Evolutionary conservation across 1,140 invertebrate genomes (phyloP), one percentile per base, ranked within the genome.

Genomic region (Eriocheir sinensis): DNA sequence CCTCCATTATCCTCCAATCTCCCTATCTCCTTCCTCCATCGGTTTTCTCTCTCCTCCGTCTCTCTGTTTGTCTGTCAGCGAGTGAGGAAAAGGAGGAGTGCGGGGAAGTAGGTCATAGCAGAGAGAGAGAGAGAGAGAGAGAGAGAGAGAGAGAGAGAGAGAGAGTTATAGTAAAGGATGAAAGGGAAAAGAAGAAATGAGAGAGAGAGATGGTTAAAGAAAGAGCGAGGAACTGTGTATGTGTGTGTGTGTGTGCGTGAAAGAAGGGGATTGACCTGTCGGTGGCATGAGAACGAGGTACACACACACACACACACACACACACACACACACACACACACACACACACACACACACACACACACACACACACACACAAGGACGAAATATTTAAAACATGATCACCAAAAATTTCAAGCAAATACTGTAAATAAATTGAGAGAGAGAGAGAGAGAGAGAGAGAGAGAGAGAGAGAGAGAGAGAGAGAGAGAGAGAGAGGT

Each of bases 381-480:
- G 60, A n/a, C 27, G 53, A 60, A 60, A 60, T 9, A 60, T n/a
- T n/a, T n/a, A n/a, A n/a, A n/a, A n/a, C n/a, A n/a, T n/a, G n/a
- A n/a, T n/a, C n/a, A n/a, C n/a, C n/a, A n/a, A n/a, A n/a, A n/a
- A n/a, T n/a, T n/a, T n/a, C n/a, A n/a, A n/a, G n/a, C n/a, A n/a
- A n/a, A n/a, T n/a, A n/a, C n/a, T n/a, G n/a, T n/a, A n/a, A n/a
- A n/a, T n/a, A n/a, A 21, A 2, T 48, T 48, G 79, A 34, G 81
- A 85, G 81, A 85, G 81, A 85, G 81, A 85, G 81, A 85, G 81
- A 85, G 81, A 85, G 81, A 85, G 81, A 85, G 81, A 85, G 81
- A 85, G 81, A 83, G 81, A 83, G 81, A 83, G 81, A 83, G 81
- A 83, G 81, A 83, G 81, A 83, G 81, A 83, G 81, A 83, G 81